phyloP scores from a whole-genome alignment of 2,888 invertebrate genomes.

The Patella ulyssiponensis region DNA sequence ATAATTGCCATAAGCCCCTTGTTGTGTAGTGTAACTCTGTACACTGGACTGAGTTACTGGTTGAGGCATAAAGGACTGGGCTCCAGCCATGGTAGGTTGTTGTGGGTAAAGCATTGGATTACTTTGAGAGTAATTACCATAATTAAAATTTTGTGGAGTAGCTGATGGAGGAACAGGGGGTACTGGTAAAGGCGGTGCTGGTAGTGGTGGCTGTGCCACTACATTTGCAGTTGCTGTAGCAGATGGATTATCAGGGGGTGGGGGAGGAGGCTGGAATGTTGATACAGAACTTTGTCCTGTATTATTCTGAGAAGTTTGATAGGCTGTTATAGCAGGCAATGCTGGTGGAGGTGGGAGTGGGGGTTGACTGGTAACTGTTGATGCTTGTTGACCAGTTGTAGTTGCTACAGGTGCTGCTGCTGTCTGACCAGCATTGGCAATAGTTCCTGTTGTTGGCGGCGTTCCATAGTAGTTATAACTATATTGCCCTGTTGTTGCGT shows the following conservation, averaged over 20 bases:
- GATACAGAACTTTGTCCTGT: neutral
- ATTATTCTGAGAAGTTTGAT: neutral
- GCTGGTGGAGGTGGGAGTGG: slow-evolving; percentile 8
- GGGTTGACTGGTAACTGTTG: neutral
- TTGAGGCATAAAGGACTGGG: too few relatives aligned
- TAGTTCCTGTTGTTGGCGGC: neutral
- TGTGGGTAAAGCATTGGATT: too few relatives aligned
- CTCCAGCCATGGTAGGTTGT: too few relatives aligned
- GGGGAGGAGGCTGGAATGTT: neutral
- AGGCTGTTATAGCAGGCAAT: too few relatives aligned
- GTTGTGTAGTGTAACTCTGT: too few relatives aligned
- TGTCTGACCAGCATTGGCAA: neutral
- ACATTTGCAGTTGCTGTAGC: too few relatives aligned
- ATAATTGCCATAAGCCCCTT: too few relatives aligned
- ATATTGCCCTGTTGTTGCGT: neutral
- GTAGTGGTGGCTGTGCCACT: neutral
- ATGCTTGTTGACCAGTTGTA: neutral
- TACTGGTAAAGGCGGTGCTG: neutral
- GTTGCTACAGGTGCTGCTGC: neutral
- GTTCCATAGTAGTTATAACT: neutral
- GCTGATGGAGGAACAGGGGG: neutral
- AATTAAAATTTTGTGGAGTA: too few relatives aligned
- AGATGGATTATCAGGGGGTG: neutral
- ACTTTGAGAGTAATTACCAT: too few relatives aligned
- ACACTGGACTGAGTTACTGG: too few relatives aligned